Evolutionary conservation across 2,113 vertebrate genomes (phyloP).

Genomic region (Aldabrachelys gigantea): DNA sequence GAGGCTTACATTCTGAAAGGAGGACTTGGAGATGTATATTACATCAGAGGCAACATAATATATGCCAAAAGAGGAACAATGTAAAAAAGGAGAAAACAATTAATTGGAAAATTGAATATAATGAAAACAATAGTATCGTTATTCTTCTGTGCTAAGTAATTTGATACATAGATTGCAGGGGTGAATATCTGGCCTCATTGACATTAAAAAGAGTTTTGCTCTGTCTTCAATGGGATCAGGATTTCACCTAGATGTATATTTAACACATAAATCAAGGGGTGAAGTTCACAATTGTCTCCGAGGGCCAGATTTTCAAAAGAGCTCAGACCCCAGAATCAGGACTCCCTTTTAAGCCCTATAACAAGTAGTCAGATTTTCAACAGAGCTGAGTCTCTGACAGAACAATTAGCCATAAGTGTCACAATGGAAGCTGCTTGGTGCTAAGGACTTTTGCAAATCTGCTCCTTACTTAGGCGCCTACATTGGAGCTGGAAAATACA

Average conservation of each 20-base stretch:
- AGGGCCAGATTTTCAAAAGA: conserved; percentile 14
- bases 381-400: not conserved
- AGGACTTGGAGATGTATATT: not conserved
- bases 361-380: not conserved
- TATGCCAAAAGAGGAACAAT: not conserved
- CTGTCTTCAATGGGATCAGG: not conserved
- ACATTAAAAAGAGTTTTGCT: not conserved
- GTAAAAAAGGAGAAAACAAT: not conserved
- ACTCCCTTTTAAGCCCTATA: not conserved
- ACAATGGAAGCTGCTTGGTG: not conserved
- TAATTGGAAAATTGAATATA: not conserved
- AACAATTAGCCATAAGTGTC: not conserved
- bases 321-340: not conserved
- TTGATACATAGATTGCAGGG: not conserved
- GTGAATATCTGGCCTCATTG: not conserved
- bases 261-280: not conserved
- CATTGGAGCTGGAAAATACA: not conserved
- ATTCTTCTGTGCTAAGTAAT: accelerated
- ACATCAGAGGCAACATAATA: not conserved
- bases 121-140: not conserved
- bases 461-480: not conserved
- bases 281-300: conserved; percentile 8
- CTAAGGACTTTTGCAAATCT: not conserved
- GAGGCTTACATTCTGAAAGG: not conserved
- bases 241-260: not conserved